Evolutionary conservation across 2,888 invertebrate species (phyloP).

Genomic region (Saturnia japonica): DNA sequence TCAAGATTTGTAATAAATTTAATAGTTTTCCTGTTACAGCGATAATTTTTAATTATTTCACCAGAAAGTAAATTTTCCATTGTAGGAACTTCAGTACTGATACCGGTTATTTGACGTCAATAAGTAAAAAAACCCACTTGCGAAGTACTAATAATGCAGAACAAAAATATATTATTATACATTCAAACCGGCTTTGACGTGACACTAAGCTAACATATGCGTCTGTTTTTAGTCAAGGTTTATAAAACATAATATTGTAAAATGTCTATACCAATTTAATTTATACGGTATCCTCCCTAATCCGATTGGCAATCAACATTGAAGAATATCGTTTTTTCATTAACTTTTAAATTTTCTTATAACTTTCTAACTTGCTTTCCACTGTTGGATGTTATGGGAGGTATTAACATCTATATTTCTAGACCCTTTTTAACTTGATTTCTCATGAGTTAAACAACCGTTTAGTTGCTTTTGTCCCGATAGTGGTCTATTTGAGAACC

Average conservation of each 20-base stretch:
- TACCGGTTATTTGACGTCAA: slow-evolving; percentile 1
- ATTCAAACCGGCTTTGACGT: neutral
- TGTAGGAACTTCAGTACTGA: neutral
- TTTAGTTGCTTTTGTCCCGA: no score
- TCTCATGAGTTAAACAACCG: no score
- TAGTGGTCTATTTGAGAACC: no score
- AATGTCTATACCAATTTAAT: neutral
- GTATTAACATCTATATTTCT: no score
- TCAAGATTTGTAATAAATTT: neutral
- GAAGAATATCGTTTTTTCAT: no score
- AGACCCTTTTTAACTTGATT: no score
- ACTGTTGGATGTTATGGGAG: no score
- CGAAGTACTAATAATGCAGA: slow-evolving; percentile 9
- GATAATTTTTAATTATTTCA: neutral
- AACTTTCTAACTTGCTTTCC: no score
- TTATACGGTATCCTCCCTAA: no score
- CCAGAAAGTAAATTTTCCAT: slow-evolving; percentile 3
- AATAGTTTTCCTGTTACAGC: neutral
- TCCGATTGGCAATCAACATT: no score
- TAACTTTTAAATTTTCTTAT: no score
- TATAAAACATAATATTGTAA: neutral
- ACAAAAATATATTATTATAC: neutral
- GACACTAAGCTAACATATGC: neutral
- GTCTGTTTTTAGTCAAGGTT: neutral
- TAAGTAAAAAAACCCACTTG: slow-evolving; percentile 10